Conservation (phyloP, 2,113 vertebrate genomes). For the Thinocorus orbignyianus region DNA sequence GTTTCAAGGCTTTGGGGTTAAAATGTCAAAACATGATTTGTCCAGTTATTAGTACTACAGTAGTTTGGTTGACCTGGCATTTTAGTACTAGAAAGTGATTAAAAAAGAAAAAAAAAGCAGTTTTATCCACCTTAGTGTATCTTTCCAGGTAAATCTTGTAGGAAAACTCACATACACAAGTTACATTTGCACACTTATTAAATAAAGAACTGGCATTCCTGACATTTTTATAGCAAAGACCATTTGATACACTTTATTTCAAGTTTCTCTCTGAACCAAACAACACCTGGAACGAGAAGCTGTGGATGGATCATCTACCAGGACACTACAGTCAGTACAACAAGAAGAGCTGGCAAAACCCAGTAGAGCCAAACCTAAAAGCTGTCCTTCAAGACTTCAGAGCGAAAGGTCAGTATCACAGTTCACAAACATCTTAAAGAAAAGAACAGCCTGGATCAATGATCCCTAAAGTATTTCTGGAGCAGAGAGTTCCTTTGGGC, state of each 20-base stretch:
- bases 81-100: neutral
- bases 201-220: neutral
- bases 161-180: neutral
- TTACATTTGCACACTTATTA: neutral
- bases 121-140: neutral
- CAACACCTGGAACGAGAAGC: neutral
- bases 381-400: neutral
- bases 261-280: neutral
- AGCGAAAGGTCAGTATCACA: neutral
- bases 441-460: neutral
- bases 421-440: neutral
- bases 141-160: neutral
- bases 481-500: neutral
- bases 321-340: neutral
- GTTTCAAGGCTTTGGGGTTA: neutral
- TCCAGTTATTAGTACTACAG: neutral
- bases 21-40: neutral
- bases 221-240: neutral
- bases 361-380: neutral
- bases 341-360: neutral
- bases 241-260: neutral
- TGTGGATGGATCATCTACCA: neutral
- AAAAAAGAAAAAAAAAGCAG: neutral
- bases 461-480: neutral
- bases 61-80: neutral